Evolutionary conservation across 2,113 vertebrate species (phyloP).

Genomic region (Poicephalus meyeri): DNA sequence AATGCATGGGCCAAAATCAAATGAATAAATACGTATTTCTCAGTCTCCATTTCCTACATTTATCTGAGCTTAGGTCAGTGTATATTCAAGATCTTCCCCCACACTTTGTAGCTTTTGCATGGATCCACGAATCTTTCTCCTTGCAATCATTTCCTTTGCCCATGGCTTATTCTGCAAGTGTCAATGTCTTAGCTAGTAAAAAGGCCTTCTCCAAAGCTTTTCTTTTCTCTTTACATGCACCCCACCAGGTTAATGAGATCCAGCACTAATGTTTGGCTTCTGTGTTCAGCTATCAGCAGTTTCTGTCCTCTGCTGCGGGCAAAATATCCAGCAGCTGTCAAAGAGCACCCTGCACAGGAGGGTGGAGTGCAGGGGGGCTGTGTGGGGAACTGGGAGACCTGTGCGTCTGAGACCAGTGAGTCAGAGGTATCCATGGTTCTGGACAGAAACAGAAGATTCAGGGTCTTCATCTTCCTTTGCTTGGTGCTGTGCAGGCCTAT

Average conservation of each 20-base stretch:
- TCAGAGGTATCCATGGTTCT: not conserved
- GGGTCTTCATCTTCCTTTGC: not conserved
- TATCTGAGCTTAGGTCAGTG: not conserved
- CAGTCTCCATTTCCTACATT: not conserved
- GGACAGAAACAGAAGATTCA: not conserved
- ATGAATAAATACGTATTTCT: not conserved
- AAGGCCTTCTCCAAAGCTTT: not conserved
- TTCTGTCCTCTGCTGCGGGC: not conserved
- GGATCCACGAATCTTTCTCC: not conserved
- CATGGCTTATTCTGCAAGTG: not conserved
- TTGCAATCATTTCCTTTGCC: not conserved
- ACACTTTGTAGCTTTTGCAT: not conserved
- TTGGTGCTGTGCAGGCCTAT: not conserved
- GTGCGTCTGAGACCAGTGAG: accelerated
- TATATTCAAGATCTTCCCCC: not conserved
- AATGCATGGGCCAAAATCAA: not conserved
- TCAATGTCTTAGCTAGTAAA: not conserved
- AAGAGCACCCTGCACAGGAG: accelerated
- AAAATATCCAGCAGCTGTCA: not conserved
- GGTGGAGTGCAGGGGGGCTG: not conserved
- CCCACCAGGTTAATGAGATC: not conserved
- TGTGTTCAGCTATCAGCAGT: not conserved
- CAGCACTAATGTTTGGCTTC: not conserved
- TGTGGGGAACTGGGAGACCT: not conserved
- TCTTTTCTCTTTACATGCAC: not conserved